phyloP scores from a whole-genome alignment of 2,888 invertebrate species.

The Drosophila conformis region DNA sequence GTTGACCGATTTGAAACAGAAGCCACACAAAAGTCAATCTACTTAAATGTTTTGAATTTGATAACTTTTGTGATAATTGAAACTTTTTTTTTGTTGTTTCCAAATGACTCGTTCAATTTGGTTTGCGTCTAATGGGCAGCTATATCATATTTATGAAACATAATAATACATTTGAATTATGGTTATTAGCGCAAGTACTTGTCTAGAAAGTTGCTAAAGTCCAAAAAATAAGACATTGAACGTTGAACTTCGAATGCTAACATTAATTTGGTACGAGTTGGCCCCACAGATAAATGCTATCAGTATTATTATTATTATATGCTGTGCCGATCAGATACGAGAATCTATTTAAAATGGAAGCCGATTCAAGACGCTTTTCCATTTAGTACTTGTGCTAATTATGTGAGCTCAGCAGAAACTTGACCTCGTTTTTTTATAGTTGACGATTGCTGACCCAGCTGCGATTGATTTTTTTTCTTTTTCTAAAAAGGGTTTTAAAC shows the following conservation, averaged over 20 bases:
- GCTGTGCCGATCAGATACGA: background rate
- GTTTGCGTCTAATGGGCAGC: constrained; percentile 3
- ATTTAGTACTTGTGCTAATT: constrained; percentile 36
- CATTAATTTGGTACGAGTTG: background rate
- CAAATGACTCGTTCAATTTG: constrained; percentile 5
- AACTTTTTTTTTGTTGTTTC: background rate
- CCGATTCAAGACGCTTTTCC: background rate
- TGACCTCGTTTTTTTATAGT: constrained; percentile 32
- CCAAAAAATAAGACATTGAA: background rate
- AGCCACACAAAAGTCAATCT: constrained; percentile 38
- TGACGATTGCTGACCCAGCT: constrained; percentile 40
- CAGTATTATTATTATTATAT: background rate
- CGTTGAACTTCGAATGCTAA: background rate
- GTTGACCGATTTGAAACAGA: constrained; percentile 31
- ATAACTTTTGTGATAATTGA: constrained; percentile 11
- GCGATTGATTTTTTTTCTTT: constrained; percentile 54
- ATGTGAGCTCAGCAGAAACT: constrained; percentile 39
- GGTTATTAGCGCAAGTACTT: background rate
- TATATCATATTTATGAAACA: background rate
- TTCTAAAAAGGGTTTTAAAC: constrained; percentile 35
- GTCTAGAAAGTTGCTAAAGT: constrained; percentile 17
- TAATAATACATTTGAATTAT: background rate
- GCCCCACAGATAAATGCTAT: background rate
- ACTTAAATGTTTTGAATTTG: constrained; percentile 4
- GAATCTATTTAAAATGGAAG: background rate